Percentiles rank a stretch among this genome's conserved stretches.
Conservation (phyloP, 2,888 invertebrate species). For the Azorinus chamasolen region DNA sequence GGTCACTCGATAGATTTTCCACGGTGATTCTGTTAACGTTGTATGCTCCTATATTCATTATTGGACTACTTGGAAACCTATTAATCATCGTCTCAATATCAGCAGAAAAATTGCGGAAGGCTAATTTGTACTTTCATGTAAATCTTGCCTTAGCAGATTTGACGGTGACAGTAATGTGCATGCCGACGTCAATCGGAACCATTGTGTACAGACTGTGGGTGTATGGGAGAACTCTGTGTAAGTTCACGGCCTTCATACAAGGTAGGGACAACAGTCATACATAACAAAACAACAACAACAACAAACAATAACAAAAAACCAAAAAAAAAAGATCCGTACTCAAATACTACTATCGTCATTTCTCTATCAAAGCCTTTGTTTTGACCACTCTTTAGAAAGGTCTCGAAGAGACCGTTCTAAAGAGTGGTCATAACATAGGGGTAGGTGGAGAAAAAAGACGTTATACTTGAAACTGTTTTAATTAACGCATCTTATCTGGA, state of each 20-base stretch:
- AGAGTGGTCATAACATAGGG: too few species aligned
- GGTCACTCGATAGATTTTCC: constrained; percentile 66
- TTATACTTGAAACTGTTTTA: too few species aligned
- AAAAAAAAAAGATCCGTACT: too few species aligned
- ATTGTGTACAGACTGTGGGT: constrained; percentile 86
- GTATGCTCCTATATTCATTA: constrained; percentile 79
- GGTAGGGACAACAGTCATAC: too few species aligned
- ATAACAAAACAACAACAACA: too few species aligned
- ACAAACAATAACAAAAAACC: too few species aligned
- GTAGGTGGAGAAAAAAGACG: too few species aligned
- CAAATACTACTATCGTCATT: too few species aligned
- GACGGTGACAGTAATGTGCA: constrained; percentile 92
- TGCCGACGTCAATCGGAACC: constrained; percentile 90
- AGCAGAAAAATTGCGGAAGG: constrained; percentile 75
- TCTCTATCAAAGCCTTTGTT: too few species aligned
- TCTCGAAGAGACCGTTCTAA: too few species aligned
- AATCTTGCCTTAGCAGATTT: constrained; percentile 93
- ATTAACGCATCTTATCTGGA: too few species aligned
- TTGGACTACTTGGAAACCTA: constrained; percentile 81
- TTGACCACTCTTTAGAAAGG: too few species aligned
- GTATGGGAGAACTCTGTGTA: constrained; percentile 88
- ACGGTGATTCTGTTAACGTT: constrained; percentile 78
- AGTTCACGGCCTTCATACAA: constrained; percentile 81
- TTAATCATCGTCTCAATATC: constrained; percentile 79
- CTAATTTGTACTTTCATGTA: constrained; percentile 90